These are phyloP conservation scores for Xiphias gladius DNA, from an alignment of 2,113 vertebrate species.

Conservation along the genomic window DNA sequence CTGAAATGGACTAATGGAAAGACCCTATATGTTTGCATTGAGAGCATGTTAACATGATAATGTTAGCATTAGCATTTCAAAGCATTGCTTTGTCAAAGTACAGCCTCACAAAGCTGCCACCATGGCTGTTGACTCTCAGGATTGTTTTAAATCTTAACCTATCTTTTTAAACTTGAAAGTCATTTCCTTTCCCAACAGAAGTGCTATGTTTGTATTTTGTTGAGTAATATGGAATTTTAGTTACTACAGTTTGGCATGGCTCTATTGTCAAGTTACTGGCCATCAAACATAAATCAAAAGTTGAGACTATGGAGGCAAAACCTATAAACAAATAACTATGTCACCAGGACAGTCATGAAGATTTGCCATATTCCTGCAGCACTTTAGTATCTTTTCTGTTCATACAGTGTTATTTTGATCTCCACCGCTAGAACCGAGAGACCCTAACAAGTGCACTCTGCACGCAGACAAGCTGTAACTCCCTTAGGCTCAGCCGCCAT, in stretches of 20 bases:
- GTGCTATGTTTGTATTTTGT: background rate
- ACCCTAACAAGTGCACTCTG: constrained; percentile 47
- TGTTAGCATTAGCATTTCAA: too few relatives aligned
- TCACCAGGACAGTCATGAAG: background rate
- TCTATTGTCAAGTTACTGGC: background rate
- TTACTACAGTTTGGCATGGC: background rate
- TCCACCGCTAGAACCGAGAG: constrained; percentile 29
- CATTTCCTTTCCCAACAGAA: background rate
- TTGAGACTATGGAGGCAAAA: background rate
- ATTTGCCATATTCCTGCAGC: background rate
- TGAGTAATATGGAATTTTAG: background rate
- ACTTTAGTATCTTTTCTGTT: constrained; percentile 27
- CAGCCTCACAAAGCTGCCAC: too few relatives aligned
- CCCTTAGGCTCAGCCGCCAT: constrained; percentile 61
- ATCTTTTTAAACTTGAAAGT: background rate
- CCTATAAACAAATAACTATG: background rate
- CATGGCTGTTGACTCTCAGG: too few relatives aligned
- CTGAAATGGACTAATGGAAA: too few relatives aligned
- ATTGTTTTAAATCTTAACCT: too few relatives aligned
- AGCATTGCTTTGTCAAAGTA: too few relatives aligned
- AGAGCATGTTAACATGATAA: too few relatives aligned
- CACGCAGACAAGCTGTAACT: constrained; percentile 38
- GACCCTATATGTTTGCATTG: too few relatives aligned
- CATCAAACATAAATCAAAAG: background rate
- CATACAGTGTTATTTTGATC: constrained; percentile 51